Conservation (phyloP, 2,888 invertebrate species). For the Loripinus fragilis region DNA sequence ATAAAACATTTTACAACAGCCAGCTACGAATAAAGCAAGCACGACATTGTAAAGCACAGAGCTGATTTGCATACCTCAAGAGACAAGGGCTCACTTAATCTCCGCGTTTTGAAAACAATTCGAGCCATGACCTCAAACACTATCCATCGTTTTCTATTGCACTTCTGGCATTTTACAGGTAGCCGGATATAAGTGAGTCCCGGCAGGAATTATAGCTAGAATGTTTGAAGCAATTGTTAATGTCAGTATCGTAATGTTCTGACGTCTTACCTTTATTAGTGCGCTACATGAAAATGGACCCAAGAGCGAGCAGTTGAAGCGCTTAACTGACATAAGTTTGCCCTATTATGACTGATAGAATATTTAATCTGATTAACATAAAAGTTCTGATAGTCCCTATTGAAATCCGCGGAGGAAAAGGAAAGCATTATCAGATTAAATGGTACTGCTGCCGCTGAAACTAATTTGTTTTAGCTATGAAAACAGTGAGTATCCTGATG, state of each 20-base stretch:
- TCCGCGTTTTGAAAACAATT: slow-evolving; percentile 19
- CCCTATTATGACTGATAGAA: too few relatives aligned
- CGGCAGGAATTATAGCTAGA: background rate
- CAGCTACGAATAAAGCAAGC: background rate
- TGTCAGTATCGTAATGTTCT: background rate
- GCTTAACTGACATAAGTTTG: too few relatives aligned
- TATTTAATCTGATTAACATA: too few relatives aligned
- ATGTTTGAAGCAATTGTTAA: background rate
- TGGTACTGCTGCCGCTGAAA: too few relatives aligned
- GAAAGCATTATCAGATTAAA: too few relatives aligned
- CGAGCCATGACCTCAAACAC: background rate
- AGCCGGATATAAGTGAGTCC: background rate
- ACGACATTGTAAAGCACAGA: background rate
- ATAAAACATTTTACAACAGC: too few relatives aligned
- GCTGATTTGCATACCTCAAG: slow-evolving; percentile 35
- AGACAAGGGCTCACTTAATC: slow-evolving; percentile 42
- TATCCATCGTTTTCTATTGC: background rate
- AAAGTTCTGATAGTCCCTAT: too few relatives aligned
- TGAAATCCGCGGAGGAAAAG: too few relatives aligned
- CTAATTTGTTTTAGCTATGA: too few relatives aligned
- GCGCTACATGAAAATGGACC: too few relatives aligned
- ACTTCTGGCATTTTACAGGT: background rate
- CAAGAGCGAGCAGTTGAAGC: too few relatives aligned
- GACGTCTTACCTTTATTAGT: background rate
- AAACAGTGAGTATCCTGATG: too few relatives aligned